A percentile compares a stretch with the other conserved stretches of the same genome.
Conservation (phyloP, 2,888 invertebrate species). For the Apamea anceps region DNA sequence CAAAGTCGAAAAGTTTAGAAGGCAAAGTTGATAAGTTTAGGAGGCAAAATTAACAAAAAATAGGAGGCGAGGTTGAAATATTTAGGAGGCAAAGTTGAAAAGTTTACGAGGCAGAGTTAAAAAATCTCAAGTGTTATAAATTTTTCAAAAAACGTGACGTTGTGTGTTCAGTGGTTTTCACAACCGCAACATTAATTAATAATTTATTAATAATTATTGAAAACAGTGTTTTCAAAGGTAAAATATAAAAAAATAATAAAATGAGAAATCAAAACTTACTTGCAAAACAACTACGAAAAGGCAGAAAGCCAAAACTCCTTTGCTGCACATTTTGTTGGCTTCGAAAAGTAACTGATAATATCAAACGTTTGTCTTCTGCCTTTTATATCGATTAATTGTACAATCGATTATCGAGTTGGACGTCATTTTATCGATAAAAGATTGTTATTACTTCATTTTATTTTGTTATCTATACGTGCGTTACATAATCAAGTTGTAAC, state of each 20-base stretch:
- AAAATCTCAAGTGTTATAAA: neutral
- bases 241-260: neutral
- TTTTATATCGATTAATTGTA: conserved; percentile 59
- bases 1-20: neutral
- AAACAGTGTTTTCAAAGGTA: neutral
- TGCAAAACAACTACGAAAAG: conserved; percentile 65
- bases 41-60: neutral
- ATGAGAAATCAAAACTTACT: conserved; percentile 63
- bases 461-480: conserved; percentile 30
- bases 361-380: neutral
- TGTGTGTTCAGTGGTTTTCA: neutral
- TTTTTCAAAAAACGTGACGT: neutral
- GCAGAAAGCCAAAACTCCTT: conserved; percentile 63
- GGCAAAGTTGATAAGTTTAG: too few relatives aligned
- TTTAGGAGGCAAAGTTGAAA: neutral
- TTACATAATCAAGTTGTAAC: neutral
- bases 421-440: conserved; percentile 20
- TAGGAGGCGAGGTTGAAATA: neutral
- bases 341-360: conserved; percentile 46
- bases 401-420: conserved; percentile 41
- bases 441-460: conserved; percentile 25
- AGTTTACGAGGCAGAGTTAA: neutral
- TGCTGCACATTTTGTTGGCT: conserved; percentile 66
- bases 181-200: neutral
- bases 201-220: too few relatives aligned